A percentile compares a stretch with the other conserved stretches of the same genome.
Evolutionary conservation across 1,140 invertebrate species (phyloP).

Genomic region (Drosophila tristis): DNA sequence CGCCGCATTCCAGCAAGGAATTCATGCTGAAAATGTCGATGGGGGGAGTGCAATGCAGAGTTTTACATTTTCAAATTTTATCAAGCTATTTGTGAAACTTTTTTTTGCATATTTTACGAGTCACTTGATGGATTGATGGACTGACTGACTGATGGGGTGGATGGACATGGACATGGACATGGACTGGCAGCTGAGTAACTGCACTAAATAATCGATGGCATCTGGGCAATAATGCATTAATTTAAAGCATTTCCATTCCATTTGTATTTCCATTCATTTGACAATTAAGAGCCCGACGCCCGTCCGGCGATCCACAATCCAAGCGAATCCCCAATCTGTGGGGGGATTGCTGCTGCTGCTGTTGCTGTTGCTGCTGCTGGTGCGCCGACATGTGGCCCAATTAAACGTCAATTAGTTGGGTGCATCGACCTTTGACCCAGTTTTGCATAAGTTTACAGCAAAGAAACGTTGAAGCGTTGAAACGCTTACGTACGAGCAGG

Average conservation of each 20-base stretch:
- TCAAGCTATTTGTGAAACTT: constrained; percentile 35
- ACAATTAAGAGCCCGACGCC: constrained; percentile 50
- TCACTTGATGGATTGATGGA: constrained; percentile 35
- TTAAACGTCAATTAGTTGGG: constrained; percentile 63
- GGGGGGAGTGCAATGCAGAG: constrained; percentile 21
- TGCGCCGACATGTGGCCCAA: constrained; percentile 30
- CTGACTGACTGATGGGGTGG: constrained; percentile 41
- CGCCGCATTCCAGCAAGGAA: constrained; percentile 8
- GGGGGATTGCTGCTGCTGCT: not conserved
- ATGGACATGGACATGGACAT: constrained; percentile 17
- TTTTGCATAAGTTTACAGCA: constrained; percentile 11
- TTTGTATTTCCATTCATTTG: constrained; percentile 43
- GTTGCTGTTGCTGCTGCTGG: not conserved
- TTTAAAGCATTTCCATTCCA: constrained; percentile 46
- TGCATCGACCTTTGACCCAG: constrained; percentile 54
- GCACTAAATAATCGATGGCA: constrained; percentile 68
- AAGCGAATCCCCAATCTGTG: constrained; percentile 12
- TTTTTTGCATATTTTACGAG: constrained; percentile 57
- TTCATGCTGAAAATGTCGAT: constrained; percentile 2
- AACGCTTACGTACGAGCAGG: not conserved
- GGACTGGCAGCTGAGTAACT: constrained; percentile 20
- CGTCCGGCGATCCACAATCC: not conserved
- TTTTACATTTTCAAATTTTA: constrained; percentile 37
- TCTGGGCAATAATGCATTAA: constrained; percentile 61
- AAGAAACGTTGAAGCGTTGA: constrained; percentile 7